These are phyloP conservation scores for Hydractinia echinata DNA, from an alignment of 30 jellyfish, hydroid and myxozoan genomes.

Conservation along the genomic window DNA sequence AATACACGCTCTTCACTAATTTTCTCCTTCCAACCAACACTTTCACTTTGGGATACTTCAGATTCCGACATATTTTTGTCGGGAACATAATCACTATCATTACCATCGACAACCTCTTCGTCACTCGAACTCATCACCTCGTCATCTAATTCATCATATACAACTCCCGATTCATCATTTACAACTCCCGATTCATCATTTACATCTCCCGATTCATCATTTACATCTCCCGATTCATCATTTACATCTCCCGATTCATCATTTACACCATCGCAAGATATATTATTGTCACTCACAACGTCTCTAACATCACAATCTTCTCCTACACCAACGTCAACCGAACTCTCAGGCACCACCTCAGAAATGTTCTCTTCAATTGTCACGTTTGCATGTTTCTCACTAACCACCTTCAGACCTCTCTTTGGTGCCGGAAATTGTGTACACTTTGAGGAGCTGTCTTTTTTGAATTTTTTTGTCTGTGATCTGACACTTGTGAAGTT, in stretches of 20 bases:
- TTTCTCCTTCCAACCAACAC: not conserved
- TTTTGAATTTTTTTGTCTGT: too few relatives aligned
- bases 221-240: not conserved
- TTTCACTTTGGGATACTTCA: not conserved
- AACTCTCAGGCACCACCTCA: too few relatives aligned
- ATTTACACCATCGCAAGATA: not conserved
- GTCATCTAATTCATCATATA: not conserved
- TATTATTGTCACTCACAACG: too few relatives aligned
- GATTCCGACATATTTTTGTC: not conserved
- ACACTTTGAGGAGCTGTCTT: too few relatives aligned
- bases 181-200: not conserved
- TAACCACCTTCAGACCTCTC: too few relatives aligned
- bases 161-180: not conserved
- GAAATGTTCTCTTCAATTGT: too few relatives aligned
- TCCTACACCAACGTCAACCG: too few relatives aligned
- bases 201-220: not conserved
- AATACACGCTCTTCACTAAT: not conserved
- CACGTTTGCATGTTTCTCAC: too few relatives aligned
- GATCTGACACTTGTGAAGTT: too few relatives aligned
- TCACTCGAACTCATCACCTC: not conserved
- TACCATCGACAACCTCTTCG: not conserved
- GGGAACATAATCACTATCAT: slow-evolving; percentile 3
- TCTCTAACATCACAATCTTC: too few relatives aligned
- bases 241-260: not conserved
- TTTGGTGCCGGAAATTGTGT: too few relatives aligned